Evolutionary conservation across 2,113 vertebrate genomes (phyloP), one percentile per base, ranked within the genome.

Genomic region (Calidris pugnax): DNA sequence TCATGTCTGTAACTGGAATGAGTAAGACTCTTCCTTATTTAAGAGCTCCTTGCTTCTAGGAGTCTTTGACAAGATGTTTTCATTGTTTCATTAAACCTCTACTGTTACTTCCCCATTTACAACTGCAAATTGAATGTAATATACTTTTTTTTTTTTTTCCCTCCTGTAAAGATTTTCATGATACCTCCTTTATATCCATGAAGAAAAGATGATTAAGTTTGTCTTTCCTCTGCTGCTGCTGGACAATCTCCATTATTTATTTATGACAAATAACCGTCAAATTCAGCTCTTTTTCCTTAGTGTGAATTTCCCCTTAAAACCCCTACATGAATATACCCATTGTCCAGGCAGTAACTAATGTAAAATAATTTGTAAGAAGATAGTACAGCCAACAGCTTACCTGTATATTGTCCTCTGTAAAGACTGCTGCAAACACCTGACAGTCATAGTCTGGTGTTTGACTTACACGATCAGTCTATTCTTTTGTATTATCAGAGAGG

Each of bases 391-490:
- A 74, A 83, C 20, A 69, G 8, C 19, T 47, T 47, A 67, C 24
- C 59, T 86, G 18, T 79, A 39, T 82, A 26, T 12, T 63, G 33
- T 47, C 45, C 23, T 59, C 37, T 64, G 14, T 45, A 37, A 67
- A 78, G 60, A 78, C 11, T 26, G 32, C 28, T 67, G 30, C 57
- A 73, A 67, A 7, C 24, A 63, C 50, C 27, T 72, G 47, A 62
- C 47, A 28, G 30, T 30, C 47, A 56, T 28, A 56, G 27, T 68
- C 22, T 26, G n/a, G 32, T 76, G 37, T 39, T 30, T 50, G 35
- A 89, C 35, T 28, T 57, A 55, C 0, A 0, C 0, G 2, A 66
- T 45, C 26, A 26, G 55, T 48, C 14, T 11, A 10, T 51, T 73
- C 24, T 67, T 92, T 24, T 57, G 43, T 53, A 50, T 56, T 62